These are phyloP conservation scores for Sapajus apella DNA, from an alignment of 2,113 vertebrate genomes.

Conservation along the genomic window DNA sequence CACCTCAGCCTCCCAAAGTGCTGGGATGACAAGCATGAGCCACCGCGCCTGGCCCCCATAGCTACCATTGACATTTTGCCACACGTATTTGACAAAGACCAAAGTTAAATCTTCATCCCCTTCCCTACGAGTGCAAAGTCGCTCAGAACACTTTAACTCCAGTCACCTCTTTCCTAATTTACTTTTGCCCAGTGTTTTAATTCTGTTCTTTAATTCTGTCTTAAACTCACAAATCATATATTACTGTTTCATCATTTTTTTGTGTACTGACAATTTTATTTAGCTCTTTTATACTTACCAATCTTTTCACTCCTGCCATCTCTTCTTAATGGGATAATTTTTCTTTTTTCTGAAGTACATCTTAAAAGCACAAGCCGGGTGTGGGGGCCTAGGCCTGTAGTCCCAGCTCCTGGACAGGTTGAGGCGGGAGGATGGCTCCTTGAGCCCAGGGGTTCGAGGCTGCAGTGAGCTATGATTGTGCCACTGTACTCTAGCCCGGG, in stretches of 20 bases:
- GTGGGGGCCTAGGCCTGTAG: not conserved
- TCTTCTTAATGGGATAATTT: not conserved
- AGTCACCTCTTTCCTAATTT: not conserved
- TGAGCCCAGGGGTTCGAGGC: not conserved
- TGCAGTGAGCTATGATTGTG: not conserved
- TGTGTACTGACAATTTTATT: not conserved
- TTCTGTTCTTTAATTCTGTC: not conserved
- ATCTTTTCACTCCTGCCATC: not conserved
- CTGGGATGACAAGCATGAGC: no score
- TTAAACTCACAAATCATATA: not conserved
- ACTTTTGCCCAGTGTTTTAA: not conserved
- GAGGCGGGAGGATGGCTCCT: not conserved
- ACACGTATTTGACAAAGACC: not conserved
- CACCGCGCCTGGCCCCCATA: no score
- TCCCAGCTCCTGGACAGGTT: not conserved
- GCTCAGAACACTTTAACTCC: not conserved
- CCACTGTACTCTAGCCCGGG: not conserved
- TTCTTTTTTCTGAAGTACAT: slow-evolving; percentile 17
- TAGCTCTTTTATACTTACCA: not conserved
- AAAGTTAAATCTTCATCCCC: not conserved
- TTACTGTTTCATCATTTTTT: not conserved
- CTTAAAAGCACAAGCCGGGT: not conserved
- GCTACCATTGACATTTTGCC: not conserved
- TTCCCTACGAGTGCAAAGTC: not conserved
- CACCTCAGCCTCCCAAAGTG: no score